These are phyloP conservation scores for Hiodon tergisus DNA, from an alignment of 2,113 vertebrate genomes.

Conservation along the genomic window DNA sequence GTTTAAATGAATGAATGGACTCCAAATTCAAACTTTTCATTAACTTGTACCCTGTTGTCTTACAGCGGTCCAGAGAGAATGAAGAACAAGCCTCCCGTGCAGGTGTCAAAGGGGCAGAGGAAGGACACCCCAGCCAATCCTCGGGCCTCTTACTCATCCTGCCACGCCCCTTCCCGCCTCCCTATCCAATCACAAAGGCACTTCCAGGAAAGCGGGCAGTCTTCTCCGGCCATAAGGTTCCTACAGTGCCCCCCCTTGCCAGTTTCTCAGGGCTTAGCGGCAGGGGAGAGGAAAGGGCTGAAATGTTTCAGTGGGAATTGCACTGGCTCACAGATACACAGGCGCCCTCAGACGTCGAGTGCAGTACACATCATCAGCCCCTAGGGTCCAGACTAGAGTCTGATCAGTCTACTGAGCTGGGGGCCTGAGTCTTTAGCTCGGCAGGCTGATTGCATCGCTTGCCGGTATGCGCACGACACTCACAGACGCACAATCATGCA, in stretches of 20 bases:
- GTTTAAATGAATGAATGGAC: no score
- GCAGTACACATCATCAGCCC: not conserved
- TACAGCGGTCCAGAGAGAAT: slow-evolving; percentile 80
- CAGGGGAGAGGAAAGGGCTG: no score
- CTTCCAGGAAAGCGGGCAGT: slow-evolving; percentile 77
- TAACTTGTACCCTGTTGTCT: slow-evolving; percentile 63
- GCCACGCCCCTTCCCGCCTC: slow-evolving; percentile 66
- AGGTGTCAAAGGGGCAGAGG: slow-evolving; percentile 84
- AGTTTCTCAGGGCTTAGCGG: not conserved
- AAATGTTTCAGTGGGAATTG: no score
- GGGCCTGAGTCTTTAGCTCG: no score
- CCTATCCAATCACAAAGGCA: slow-evolving; percentile 74
- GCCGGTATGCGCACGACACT: not conserved
- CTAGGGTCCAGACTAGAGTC: no score
- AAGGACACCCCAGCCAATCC: slow-evolving; percentile 68
- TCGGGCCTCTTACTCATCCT: slow-evolving; percentile 77
- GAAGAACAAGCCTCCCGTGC: slow-evolving; percentile 80
- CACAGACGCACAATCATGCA: not conserved
- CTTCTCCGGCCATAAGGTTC: slow-evolving; percentile 86
- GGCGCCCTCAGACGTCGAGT: slow-evolving; percentile 22
- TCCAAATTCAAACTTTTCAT: not conserved
- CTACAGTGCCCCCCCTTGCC: slow-evolving; percentile 41
- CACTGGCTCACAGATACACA: slow-evolving; percentile 40
- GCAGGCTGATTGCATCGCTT: no score
- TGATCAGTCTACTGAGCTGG: no score